phyloP scores from a whole-genome alignment of 2,113 vertebrate species.

The Thinocorus orbignyianus region DNA sequence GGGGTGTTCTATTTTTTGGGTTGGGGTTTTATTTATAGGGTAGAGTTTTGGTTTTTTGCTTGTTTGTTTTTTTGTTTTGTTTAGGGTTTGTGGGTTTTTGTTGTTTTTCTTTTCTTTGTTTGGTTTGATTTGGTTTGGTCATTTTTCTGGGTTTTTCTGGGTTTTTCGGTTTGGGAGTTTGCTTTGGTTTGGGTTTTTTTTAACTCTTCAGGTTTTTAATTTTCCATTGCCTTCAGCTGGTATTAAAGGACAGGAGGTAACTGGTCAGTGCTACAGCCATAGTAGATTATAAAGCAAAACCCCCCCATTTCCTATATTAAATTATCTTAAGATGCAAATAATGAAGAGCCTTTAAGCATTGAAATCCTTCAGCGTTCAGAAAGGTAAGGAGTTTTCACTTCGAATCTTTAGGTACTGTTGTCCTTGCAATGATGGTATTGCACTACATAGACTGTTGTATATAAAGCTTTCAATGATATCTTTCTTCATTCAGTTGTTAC shows the following conservation, averaged over 20 bases:
- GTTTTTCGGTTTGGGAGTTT: neutral
- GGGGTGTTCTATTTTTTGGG: neutral
- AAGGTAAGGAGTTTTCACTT: neutral
- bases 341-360: neutral
- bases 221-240: neutral
- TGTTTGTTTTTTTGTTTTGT: too few relatives aligned
- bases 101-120: neutral
- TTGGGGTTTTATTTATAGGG: neutral
- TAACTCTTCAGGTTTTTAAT: neutral
- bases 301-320: too few relatives aligned
- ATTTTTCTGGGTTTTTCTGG: too few relatives aligned
- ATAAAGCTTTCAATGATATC: neutral
- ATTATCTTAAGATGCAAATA: too few relatives aligned
- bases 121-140: too few relatives aligned
- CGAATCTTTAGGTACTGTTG: neutral
- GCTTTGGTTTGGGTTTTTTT: neutral
- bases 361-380: neutral
- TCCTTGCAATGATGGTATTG: neutral
- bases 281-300: neutral
- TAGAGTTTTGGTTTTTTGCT: neutral
- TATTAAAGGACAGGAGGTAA: neutral
- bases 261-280: neutral
- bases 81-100: too few relatives aligned
- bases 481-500: neutral
- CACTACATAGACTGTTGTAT: neutral